Evolutionary conservation across 2,797 vertebrate genomes (phyloP), one percentile per base, ranked within the genome.

Genomic region (Schizopygopsis malacanthus): DNA sequence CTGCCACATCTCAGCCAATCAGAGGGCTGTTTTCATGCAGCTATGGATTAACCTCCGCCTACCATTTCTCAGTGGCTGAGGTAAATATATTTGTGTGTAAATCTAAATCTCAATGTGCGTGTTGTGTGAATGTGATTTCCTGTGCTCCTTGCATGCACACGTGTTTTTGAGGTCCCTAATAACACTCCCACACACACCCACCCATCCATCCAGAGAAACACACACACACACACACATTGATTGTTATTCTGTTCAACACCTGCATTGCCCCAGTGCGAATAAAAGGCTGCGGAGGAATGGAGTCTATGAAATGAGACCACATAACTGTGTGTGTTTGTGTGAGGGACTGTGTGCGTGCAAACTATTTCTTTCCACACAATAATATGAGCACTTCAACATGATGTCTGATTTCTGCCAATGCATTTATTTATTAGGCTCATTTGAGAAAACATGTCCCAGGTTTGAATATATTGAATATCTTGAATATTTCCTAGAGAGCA

Each of bases 221-320:
- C 71, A 52, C 77, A 18, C 22, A 16, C 76, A 67, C 59, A 67
- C 25, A 43, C 61, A 73, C 56, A 73, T 72, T 83, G 85, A 85
- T 89, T 82, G 87, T 71, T 89, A 73, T 85, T 89, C 81, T 83
- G 84, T 86, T 86, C 77, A 80, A 80, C 88, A 83, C 76, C 76
- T 77, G 61, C 82, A 79, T 86, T 85, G 70, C 79, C 69, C 81
- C 82, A 67, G 41, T 80, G 78, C 28, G 54, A 81, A 71, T 52
- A 65, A 33, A 71, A 73, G 85, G 69, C 88, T 79, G 73, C 61
- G 52, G 45, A 85, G 77, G 75, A 81, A 80, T 78, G 83, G 33
- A 85, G 80, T 83, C 73, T 82, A 79, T 80, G 77, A 85, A 85
- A 87, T 87, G 52, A 80, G 79, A 81, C 43, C 33, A 65, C 18